Conservation (phyloP, 2,797 vertebrate species). For the Tamandua tetradactyla region DNA sequence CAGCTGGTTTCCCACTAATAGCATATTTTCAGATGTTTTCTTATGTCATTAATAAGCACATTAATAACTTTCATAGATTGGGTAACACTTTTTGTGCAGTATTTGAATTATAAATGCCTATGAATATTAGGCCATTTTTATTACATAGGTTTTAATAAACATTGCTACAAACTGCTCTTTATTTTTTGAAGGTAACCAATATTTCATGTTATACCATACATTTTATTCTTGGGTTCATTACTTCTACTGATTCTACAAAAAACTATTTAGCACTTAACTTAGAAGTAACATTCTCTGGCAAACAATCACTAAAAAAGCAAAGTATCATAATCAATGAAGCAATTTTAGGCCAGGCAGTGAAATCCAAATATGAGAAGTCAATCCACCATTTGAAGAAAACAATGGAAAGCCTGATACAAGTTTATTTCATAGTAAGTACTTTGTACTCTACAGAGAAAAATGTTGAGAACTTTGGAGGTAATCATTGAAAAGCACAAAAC, state of each 20-base stretch:
- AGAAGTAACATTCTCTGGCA: slow-evolving; percentile 48
- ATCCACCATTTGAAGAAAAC: slow-evolving; percentile 51
- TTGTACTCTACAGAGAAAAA: slow-evolving; percentile 27
- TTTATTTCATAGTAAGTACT: slow-evolving; percentile 38
- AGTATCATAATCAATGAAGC: slow-evolving; percentile 45
- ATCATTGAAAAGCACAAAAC: slow-evolving; percentile 52
- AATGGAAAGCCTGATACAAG: slow-evolving; percentile 20
- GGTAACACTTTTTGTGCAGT: background rate
- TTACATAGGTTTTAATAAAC: background rate
- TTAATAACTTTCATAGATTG: background rate
- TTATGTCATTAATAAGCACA: background rate
- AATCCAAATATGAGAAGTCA: slow-evolving; percentile 70
- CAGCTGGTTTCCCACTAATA: background rate
- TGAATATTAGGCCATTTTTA: background rate
- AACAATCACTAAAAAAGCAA: slow-evolving; percentile 68
- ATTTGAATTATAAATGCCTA: slow-evolving; percentile 27
- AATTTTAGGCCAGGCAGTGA: slow-evolving; percentile 67
- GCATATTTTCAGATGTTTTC: background rate
- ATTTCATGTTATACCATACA: background rate
- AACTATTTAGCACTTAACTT: slow-evolving; percentile 18
- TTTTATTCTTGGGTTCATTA: background rate
- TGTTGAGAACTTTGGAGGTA: slow-evolving; percentile 9
- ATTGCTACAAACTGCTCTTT: background rate
- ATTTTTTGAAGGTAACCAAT: slow-evolving; percentile 20
- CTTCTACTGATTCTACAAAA: background rate